These are phyloP conservation scores for Bubalus kerabau DNA, from an alignment of 2,113 vertebrate species.

Conservation along the genomic window DNA sequence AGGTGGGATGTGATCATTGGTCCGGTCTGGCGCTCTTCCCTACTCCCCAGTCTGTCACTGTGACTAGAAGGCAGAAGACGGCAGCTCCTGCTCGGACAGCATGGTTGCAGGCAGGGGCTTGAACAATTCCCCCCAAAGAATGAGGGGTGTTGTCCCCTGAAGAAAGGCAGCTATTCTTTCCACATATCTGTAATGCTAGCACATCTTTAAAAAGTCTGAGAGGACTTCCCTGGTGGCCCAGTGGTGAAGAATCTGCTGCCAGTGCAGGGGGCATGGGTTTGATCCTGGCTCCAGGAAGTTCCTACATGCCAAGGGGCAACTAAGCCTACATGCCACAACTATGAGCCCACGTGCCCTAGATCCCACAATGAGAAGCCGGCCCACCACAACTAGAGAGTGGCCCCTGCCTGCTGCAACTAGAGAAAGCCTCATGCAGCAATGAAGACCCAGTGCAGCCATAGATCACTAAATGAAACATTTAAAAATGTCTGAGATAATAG, in stretches of 20 bases:
- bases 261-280: background rate
- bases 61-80: background rate
- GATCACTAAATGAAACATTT: background rate
- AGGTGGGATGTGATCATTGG: background rate
- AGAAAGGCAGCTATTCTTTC: background rate
- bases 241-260: background rate
- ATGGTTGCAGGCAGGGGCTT: background rate
- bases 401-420: background rate
- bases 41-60: background rate
- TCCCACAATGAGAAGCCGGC: background rate
- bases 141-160: background rate
- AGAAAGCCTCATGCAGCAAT: background rate
- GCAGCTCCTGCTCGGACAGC: background rate
- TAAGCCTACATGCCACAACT: background rate
- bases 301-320: background rate
- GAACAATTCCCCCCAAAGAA: background rate
- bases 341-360: accelerated
- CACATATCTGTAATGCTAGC: no score
- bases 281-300: background rate
- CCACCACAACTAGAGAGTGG: background rate
- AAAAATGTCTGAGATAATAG: background rate
- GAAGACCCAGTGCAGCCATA: background rate
- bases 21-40: background rate
- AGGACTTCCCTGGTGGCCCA: background rate
- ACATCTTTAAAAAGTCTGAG: background rate